Conservation (phyloP, 30 jellyfish, hydroid and myxozoan genomes). For the Hydra vulgaris region DNA sequence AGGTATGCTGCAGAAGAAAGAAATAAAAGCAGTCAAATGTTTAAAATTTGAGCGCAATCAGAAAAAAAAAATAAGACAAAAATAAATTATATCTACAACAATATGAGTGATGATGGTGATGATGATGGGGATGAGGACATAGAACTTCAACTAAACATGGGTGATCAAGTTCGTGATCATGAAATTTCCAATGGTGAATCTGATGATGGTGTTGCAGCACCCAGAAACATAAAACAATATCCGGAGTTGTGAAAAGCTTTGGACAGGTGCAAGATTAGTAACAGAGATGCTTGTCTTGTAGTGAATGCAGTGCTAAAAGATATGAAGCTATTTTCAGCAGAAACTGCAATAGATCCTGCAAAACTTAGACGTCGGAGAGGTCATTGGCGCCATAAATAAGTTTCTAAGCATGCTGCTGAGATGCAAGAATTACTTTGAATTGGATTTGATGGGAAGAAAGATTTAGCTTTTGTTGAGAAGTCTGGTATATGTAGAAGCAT, state of each 20-base stretch:
- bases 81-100: background rate
- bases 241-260: background rate
- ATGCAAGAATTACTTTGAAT: background rate
- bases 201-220: background rate
- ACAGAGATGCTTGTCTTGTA: background rate
- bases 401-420: background rate
- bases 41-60: background rate
- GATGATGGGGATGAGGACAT: background rate
- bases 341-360: background rate
- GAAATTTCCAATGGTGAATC: background rate
- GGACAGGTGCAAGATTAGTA: background rate
- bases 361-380: background rate
- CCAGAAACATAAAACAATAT: background rate
- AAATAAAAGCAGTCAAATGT: background rate
- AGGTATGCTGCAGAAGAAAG: background rate
- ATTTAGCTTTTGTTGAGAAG: background rate
- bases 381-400: background rate
- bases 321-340: background rate
- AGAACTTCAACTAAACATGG: background rate
- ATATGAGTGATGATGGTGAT: background rate
- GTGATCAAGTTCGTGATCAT: background rate
- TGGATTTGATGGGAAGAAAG: background rate
- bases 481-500: background rate
- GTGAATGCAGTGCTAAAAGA: background rate
- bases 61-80: background rate